Evolutionary conservation across 2,888 invertebrate species (phyloP), one percentile per base, ranked within the genome.

Genomic region (Ophonus ardosiacus): DNA sequence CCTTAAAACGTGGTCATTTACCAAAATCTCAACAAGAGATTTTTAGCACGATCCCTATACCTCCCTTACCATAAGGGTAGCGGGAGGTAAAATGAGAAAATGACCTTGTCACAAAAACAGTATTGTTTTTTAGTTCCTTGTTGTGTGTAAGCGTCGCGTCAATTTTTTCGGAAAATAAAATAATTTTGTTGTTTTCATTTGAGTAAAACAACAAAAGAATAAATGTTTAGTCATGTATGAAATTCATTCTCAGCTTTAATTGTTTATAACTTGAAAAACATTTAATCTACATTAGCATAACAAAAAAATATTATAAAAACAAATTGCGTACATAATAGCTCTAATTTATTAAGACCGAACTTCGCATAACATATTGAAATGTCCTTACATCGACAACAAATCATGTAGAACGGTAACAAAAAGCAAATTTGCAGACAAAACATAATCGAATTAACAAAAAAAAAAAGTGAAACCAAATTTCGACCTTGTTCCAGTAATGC

Each of bases 401-500:
- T 81, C 21, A 63, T 13, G 43, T 43, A 38, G 5, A 18, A 40
- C 61, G 43, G n/a, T 13, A 51, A 81, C 51, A 81, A 81, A 81
- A 81, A 81, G 65, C 63, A 65, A 79, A 71, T 51, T 24, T 17
- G 68, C 68, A 81, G 51, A 82, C 83, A 74, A 76, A 83, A 74
- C 43, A 83, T 83, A 83, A 76, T 83, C n/a, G 24, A 38, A 76
- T 68, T 83, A 59, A 74, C 18, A 31, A 17, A 18, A 43, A 43
- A 21, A 74, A 84, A 78, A 84, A 63, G 59, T 61, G 74, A 76
- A 43, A 57, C 40, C 15, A 74, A 59, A 84, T 43, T 17, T 63
- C 76, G 76, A 84, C 84, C 84, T 84, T 84, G 84, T 84, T 78
- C 84, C 84, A 84, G 18, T 84, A 83, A 83, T 21, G 3, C 40